Base-by-base conservation (phyloP, 2,113 vertebrate genomes). In the Alouatta palliata region DNA sequence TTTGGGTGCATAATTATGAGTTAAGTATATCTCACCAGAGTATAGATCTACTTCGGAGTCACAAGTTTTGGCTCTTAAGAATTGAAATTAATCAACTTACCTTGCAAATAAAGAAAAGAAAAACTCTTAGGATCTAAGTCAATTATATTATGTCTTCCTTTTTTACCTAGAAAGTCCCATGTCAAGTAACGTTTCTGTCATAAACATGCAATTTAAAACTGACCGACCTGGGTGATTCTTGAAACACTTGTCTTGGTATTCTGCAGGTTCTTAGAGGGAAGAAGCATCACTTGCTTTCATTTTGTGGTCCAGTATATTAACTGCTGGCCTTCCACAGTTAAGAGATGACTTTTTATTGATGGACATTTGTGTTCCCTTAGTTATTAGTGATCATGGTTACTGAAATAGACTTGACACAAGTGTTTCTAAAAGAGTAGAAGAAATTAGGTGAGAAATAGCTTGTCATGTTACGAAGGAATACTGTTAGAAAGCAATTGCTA, bases 51-150 rank as follows among this genome's bases (percentile, higher is more conserved):
- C 45, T 86, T 79, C 27, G 32, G 25, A 91, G 68, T 85, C 56
- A 40, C 13, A 71, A n/a, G 37, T 94, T 95, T 75, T 58, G 87
- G 35, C 64, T 95, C 35, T 80, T 95, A 88, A 66, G 58, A 81
- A 66, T 58, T 93, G 35, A 93, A 58, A 23, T 95, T 77, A 70
- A 87, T 94, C 56, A 96, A 27, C 27, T 89, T 70, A 86, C 1
- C 27, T 70, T 95, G 40, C 32, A 75, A 96, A 87, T 95, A 82
- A 89, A 93, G 76, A 91, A 17, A 91, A 82, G 79, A 92, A 85
- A 76, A 90, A 85, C 20, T 52, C 13, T 71, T 35, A 73, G 40
- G 76, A 71, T 73, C 43, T 87, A 75, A 81, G 19, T 82, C 73
- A 93, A 77, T 92, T 91, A 79, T 47, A 49, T 94, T 58, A 79